phyloP scores from a whole-genome alignment of 1,140 invertebrate species.

The Euschistus heros region DNA sequence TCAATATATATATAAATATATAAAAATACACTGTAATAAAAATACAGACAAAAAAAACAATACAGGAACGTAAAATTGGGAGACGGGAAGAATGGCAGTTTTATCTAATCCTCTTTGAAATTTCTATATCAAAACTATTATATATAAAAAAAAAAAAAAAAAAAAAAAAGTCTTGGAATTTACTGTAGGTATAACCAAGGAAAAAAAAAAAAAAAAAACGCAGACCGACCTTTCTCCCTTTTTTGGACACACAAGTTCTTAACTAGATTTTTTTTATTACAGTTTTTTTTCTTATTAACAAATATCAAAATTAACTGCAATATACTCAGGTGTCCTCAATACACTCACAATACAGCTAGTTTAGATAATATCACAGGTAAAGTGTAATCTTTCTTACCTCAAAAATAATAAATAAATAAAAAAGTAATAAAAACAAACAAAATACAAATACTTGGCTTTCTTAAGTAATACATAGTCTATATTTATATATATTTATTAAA shows the following conservation, averaged over 20 bases:
- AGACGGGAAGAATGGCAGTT: too few relatives aligned
- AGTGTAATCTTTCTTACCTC: slow-evolving; percentile 15
- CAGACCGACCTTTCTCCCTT: slow-evolving; percentile 13
- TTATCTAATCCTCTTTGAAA: too few relatives aligned
- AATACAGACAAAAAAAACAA: too few relatives aligned
- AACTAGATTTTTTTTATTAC: slow-evolving; percentile 1
- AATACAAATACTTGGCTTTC: slow-evolving; percentile 13
- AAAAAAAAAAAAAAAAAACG: background rate
- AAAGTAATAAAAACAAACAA: background rate
- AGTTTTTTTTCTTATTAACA: too few relatives aligned
- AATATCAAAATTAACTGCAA: background rate
- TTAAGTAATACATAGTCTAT: slow-evolving; percentile 3
- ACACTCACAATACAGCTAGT: slow-evolving; percentile 9
- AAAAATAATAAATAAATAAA: background rate
- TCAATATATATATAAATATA: too few relatives aligned
- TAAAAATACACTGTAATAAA: too few relatives aligned
- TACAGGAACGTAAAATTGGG: too few relatives aligned
- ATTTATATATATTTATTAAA: too few relatives aligned
- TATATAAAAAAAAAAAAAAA: too few relatives aligned
- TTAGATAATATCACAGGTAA: slow-evolving; percentile 16
- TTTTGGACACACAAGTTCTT: slow-evolving; percentile 10
- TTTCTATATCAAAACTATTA: too few relatives aligned
- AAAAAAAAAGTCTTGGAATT: too few relatives aligned
- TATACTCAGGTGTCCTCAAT: background rate
- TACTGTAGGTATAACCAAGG: too few relatives aligned